phyloP scores from a whole-genome alignment of 2,797 vertebrate genomes.

The Phoxinus dragarum region DNA sequence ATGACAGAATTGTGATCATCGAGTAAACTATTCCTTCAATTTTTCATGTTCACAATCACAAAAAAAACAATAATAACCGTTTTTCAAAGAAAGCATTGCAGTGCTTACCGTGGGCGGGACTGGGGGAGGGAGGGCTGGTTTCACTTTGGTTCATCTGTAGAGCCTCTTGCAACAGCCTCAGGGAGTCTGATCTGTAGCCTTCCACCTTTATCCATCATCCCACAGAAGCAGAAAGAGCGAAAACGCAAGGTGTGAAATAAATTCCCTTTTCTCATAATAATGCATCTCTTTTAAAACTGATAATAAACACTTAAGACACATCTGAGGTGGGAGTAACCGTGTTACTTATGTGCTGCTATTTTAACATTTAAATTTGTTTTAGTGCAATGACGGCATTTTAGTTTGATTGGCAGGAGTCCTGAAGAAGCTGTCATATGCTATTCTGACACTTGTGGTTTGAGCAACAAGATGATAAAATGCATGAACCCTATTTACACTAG shows the following conservation, averaged over 20 bases:
- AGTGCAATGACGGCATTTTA: not conserved
- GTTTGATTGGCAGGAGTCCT: not conserved
- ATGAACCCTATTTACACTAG: not conserved
- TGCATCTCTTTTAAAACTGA: not conserved
- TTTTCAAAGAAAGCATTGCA: conserved; percentile 44
- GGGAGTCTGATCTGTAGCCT: conserved; percentile 77
- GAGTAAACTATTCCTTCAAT: not conserved
- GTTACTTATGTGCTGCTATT: not conserved
- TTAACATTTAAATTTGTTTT: not conserved
- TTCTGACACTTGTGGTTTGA: not conserved
- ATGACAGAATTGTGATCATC: not conserved
- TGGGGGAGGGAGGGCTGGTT: conserved; percentile 66
- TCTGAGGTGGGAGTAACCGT: not conserved
- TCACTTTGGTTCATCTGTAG: conserved; percentile 76
- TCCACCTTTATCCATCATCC: conserved; percentile 66
- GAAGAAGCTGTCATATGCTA: not conserved
- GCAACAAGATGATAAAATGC: not conserved
- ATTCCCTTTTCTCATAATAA: not conserved
- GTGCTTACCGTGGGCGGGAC: conserved; percentile 72
- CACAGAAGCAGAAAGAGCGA: conserved; percentile 32
- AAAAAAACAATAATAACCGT: not conserved
- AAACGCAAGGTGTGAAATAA: not conserved
- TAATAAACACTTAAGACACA: not conserved
- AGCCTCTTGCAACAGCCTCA: conserved; percentile 79
- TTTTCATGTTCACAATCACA: not conserved